These are phyloP conservation scores for Platichthys stellatus DNA, from an alignment of 2,113 vertebrate species.

Conservation along the genomic window DNA sequence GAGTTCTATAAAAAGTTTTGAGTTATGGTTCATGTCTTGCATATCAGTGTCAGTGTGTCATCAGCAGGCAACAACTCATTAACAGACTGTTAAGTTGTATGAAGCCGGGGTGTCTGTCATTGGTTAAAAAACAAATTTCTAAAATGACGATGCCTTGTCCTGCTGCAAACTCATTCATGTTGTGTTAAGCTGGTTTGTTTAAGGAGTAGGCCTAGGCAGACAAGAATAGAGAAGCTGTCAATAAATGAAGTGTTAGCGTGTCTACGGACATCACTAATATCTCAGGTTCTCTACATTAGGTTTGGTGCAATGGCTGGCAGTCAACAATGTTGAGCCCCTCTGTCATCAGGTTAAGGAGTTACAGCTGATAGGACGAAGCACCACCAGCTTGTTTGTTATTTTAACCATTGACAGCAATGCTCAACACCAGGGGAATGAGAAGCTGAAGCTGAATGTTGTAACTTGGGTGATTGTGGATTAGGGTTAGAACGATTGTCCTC, in stretches of 20 bases:
- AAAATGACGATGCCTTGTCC: neutral
- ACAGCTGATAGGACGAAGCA: neutral
- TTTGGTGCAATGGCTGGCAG: too few species aligned
- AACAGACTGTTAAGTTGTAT: neutral
- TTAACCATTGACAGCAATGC: too few species aligned
- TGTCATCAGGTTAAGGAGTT: neutral
- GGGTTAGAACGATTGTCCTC: too few species aligned
- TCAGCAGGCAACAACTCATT: neutral
- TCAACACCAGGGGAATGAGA: too few species aligned
- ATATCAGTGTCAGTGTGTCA: neutral
- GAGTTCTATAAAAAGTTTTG: neutral
- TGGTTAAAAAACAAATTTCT: neutral
- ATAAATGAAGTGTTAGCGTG: neutral
- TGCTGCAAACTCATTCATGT: neutral
- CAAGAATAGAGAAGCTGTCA: neutral
- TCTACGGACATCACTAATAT: too few species aligned
- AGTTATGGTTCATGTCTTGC: neutral
- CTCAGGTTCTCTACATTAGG: too few species aligned
- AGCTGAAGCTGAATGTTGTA: too few species aligned
- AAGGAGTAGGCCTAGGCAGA: neutral
- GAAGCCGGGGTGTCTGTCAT: neutral
- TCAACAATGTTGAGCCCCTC: neutral
- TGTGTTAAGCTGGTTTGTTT: neutral
- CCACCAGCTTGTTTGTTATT: too few species aligned
- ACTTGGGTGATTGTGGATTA: too few species aligned